Evolutionary conservation across 1,140 invertebrate species (phyloP), one percentile per base, ranked within the genome.

Genomic region (Aplysia californica): DNA sequence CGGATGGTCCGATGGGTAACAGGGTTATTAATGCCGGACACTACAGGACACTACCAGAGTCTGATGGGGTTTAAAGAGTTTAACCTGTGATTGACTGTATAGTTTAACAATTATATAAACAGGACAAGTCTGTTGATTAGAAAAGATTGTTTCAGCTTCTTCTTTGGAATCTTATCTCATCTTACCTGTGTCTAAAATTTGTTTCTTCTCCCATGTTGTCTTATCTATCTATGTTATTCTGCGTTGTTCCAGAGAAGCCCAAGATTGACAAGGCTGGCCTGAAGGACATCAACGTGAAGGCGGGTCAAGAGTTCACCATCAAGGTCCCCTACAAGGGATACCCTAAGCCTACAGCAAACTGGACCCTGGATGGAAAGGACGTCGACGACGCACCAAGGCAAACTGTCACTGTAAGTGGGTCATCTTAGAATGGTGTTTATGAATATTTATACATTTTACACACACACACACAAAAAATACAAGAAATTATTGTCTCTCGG

Each of bases 271-370:
- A 99, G 87, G 92, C 98, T 59, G 94, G 95, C 65, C 94, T 94
- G 31, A 94, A 96, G 44, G 98, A 99, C 86, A 98, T 99, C 81
- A 96, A 95, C 23, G 97, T 99, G 3, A 93, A 96, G 79, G 97
- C 97, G 78, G 98, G 98, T 69, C 96, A 99, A 91, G 96, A 98
- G 87, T 98, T 99, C 91, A 95, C 94, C 68, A 97, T 99, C 86
- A 95, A 96, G 84, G 95, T 99, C 33, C 97, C 97, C 18, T 99
- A 96, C 87, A 93, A 95, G 79, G 98, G 95, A 35, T 97, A 97
- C 92, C 97, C 98, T 0, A 95, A 96, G 91, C 98, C 98, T 6
- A 96, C 93, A 21, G 96, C 97, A 1, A 93, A 94, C 26, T 99
- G 97, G 96, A 96, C 95, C 84, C 91, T 96, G 68, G 95, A 95